Evolutionary conservation across 2,797 vertebrate species (phyloP).

Genomic region (Chanos chanos): DNA sequence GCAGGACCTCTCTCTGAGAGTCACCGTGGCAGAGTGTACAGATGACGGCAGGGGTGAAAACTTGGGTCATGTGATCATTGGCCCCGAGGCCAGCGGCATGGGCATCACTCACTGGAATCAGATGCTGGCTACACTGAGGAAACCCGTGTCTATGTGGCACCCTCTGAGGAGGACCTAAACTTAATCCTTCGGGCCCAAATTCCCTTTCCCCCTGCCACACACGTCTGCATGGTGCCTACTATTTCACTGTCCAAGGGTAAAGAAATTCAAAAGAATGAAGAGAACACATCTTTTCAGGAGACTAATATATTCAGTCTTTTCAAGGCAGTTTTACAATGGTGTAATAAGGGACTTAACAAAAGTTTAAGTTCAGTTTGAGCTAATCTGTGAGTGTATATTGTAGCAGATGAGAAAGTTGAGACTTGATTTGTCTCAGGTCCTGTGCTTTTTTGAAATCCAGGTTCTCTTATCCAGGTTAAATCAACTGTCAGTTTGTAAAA

Average conservation of each 20-base stretch:
- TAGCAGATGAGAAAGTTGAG: slow-evolving; percentile 10
- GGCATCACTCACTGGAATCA: slow-evolving; percentile 99
- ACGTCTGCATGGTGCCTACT: slow-evolving; percentile 64
- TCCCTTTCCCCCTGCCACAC: background rate
- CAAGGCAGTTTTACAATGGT: slow-evolving; percentile 33
- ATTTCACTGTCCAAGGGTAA: slow-evolving; percentile 50
- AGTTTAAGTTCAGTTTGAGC: too few species aligned
- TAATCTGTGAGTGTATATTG: background rate
- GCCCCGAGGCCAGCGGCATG: slow-evolving; percentile 88
- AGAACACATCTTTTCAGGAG: slow-evolving; percentile 59
- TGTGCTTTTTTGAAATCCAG: slow-evolving; percentile 71
- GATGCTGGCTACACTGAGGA: slow-evolving; percentile 95
- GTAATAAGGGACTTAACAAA: too few species aligned
- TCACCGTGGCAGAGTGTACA: slow-evolving; percentile 89
- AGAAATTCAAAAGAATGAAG: slow-evolving; percentile 34
- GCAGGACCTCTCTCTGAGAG: slow-evolving; percentile 91
- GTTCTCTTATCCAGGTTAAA: slow-evolving; percentile 78
- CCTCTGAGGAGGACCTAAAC: slow-evolving; percentile 81
- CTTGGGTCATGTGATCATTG: slow-evolving; percentile 93
- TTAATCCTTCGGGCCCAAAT: background rate
- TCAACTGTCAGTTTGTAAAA: slow-evolving; percentile 72
- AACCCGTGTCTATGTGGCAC: slow-evolving; percentile 98
- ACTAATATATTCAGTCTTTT: slow-evolving; percentile 55
- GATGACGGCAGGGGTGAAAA: slow-evolving; percentile 88
- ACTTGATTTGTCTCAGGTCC: slow-evolving; percentile 22